These are phyloP conservation scores for Apogon hyalosoma DNA, from an alignment of 2,797 vertebrate genomes.

Conservation along the genomic window DNA sequence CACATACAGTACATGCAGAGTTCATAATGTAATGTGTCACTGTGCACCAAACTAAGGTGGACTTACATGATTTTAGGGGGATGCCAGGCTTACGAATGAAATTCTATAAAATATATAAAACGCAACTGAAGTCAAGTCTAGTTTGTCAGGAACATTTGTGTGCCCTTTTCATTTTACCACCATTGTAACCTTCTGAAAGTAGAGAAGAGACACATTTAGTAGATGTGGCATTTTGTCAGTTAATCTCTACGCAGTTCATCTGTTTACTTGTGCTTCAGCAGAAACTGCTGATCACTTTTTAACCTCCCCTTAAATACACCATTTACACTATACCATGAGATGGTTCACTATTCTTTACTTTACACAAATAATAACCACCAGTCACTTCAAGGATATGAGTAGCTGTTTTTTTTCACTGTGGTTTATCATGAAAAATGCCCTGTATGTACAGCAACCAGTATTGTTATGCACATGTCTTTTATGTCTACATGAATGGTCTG, in stretches of 20 bases:
- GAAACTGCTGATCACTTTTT: background rate
- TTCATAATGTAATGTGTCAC: conserved; percentile 14
- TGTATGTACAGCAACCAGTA: no score
- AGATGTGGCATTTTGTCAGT: background rate
- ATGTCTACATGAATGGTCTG: background rate
- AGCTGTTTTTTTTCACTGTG: no score
- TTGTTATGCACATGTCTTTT: background rate
- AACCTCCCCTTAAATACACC: background rate
- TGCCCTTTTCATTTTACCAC: background rate
- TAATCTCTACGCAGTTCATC: no score
- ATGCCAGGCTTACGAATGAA: conserved; percentile 9
- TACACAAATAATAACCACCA: conserved; percentile 1
- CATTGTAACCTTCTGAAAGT: background rate
- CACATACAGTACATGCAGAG: conserved; percentile 13
- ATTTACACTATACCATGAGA: background rate
- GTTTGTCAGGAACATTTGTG: background rate
- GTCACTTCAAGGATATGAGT: no score
- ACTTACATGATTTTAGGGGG: conserved; percentile 7
- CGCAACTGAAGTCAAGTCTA: background rate
- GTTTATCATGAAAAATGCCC: no score
- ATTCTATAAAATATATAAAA: background rate
- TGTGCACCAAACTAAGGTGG: background rate
- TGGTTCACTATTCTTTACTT: background rate
- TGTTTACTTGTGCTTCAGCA: no score
- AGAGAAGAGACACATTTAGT: background rate